These are phyloP conservation scores for Agrilus cyanescens DNA, from an alignment of 2,888 invertebrate genomes.

Conservation along the genomic window DNA sequence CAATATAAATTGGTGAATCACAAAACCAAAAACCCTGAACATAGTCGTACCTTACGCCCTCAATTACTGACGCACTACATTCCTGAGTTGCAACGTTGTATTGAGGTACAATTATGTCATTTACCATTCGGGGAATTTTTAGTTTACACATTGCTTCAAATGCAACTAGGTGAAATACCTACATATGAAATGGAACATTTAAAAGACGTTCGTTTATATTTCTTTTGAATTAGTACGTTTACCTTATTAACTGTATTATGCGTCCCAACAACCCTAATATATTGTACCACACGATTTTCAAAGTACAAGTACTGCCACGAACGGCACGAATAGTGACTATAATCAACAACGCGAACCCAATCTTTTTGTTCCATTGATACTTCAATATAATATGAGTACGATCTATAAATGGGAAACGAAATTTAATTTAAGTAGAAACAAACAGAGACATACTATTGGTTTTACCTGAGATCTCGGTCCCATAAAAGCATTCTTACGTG, in stretches of 20 bases:
- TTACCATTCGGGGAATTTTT: slow-evolving; percentile 59
- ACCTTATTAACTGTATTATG: slow-evolving; percentile 92
- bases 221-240: slow-evolving; percentile 7
- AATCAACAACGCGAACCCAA: slow-evolving; percentile 90
- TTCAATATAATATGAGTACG: slow-evolving; percentile 84
- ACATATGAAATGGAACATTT: slow-evolving; percentile 8
- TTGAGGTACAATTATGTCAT: slow-evolving; percentile 68
- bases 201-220: too few species aligned
- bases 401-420: slow-evolving; percentile 37
- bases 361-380: slow-evolving; percentile 91
- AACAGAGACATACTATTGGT: not conserved
- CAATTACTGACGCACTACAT: slow-evolving; percentile 84
- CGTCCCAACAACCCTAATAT: slow-evolving; percentile 73
- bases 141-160: slow-evolving; percentile 81
- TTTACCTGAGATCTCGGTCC: slow-evolving; percentile 77
- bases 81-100: slow-evolving; percentile 88
- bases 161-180: slow-evolving; percentile 86
- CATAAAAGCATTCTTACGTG: slow-evolving; percentile 85
- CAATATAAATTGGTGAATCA: not conserved
- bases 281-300: slow-evolving; percentile 75
- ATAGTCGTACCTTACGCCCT: slow-evolving; percentile 67
- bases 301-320: slow-evolving; percentile 97
- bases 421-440: not conserved
- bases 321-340: slow-evolving; percentile 83
- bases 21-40: slow-evolving; percentile 5